Percentiles rank a stretch among this genome's conserved stretches.
Evolutionary conservation across 1,140 invertebrate genomes (phyloP).

Genomic region (Panonychus citri): DNA sequence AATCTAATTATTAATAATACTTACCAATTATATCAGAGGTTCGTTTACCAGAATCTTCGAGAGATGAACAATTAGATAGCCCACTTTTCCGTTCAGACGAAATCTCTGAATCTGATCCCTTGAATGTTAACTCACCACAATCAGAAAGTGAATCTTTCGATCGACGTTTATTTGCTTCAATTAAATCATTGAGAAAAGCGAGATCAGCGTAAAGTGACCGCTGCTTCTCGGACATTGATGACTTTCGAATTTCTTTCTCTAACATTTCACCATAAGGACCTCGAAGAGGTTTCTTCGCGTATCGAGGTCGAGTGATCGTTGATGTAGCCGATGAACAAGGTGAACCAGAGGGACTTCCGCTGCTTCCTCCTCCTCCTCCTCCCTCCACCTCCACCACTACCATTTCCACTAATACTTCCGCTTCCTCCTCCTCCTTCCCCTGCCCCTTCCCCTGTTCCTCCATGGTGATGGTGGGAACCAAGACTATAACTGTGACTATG

Average conservation of each 20-base stretch:
- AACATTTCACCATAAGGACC: constrained; percentile 60
- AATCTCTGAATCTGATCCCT: too few species aligned
- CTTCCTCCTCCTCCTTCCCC: too few species aligned
- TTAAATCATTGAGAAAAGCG: not conserved
- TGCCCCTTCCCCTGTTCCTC: too few species aligned
- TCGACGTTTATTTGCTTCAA: not conserved
- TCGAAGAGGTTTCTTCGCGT: constrained; percentile 39
- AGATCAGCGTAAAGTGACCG: not conserved
- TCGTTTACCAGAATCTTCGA: too few species aligned
- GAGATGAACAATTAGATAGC: too few species aligned
- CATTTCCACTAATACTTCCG: not conserved
- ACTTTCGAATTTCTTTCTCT: constrained; percentile 52
- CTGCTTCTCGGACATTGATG: constrained; percentile 6
- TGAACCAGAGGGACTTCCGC: too few species aligned
- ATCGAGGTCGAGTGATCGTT: constrained; percentile 29
- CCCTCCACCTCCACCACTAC: not conserved
- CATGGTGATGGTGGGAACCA: too few species aligned
- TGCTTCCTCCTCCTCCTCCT: not conserved
- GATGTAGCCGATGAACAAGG: too few species aligned
- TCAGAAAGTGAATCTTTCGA: not conserved
- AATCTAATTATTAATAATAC: too few species aligned
- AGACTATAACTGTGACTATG: too few species aligned
- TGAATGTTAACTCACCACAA: not conserved
- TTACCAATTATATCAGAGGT: too few species aligned
- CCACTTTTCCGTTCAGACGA: too few species aligned